Evolutionary conservation across 2,888 invertebrate genomes (phyloP).

Genomic region (Microplitis manilae): DNA sequence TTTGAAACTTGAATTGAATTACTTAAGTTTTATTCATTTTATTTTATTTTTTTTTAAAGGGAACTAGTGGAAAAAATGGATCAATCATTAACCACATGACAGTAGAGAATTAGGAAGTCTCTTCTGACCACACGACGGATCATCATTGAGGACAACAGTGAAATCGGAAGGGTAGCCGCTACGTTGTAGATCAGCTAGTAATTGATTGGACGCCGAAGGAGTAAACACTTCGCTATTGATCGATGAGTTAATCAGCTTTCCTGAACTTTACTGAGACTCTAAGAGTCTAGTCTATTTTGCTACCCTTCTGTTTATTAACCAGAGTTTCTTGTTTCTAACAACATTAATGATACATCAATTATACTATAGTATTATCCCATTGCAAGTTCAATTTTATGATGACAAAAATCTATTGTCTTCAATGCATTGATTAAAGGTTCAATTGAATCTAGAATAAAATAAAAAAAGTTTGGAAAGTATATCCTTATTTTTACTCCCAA

Average conservation of each 20-base stretch:
- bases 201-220: conserved; percentile 66
- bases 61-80: conserved; percentile 18
- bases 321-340: conserved; percentile 9
- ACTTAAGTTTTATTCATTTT: background rate
- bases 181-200: conserved; percentile 61
- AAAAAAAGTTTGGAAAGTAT: background rate
- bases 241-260: conserved; percentile 67
- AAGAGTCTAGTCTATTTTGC: conserved; percentile 6
- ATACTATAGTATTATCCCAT: background rate
- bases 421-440: background rate
- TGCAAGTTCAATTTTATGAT: background rate
- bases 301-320: background rate
- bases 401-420: background rate
- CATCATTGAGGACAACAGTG: conserved; percentile 9
- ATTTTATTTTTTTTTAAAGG: background rate
- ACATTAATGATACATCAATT: background rate
- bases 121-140: conserved; percentile 14
- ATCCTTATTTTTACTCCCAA: background rate
- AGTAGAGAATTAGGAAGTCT: conserved; percentile 23
- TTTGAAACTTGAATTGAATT: conserved; percentile 10
- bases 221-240: conserved; percentile 68
- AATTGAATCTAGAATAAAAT: background rate
- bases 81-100: conserved; percentile 32
- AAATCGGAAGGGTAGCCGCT: conserved; percentile 35
- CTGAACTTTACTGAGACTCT: conserved; percentile 9